These are phyloP conservation scores for Drosophila nigrodunni DNA, from an alignment of 1,140 invertebrate species.

Conservation along the genomic window DNA sequence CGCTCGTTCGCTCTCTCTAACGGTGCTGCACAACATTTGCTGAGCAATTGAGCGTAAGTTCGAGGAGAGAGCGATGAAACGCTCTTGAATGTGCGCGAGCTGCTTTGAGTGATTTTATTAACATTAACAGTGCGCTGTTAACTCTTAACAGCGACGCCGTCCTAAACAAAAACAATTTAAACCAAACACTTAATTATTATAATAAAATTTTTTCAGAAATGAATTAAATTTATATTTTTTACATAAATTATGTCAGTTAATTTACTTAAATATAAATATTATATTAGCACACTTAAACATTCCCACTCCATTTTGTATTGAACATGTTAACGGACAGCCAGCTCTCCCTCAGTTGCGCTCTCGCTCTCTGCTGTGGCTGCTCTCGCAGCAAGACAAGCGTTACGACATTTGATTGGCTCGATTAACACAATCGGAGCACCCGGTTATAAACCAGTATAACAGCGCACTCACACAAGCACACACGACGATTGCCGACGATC, in stretches of 20 bases:
- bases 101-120: constrained; percentile 67
- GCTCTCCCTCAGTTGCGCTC: neutral
- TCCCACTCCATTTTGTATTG: constrained; percentile 73
- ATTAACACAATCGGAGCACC: constrained; percentile 84
- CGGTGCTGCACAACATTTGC: constrained; percentile 56
- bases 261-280: neutral
- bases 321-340: constrained; percentile 13
- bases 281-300: neutral
- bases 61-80: constrained; percentile 7
- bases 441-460: constrained; percentile 75
- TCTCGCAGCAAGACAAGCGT: constrained; percentile 48
- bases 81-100: neutral
- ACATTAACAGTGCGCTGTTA: constrained; percentile 41
- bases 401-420: constrained; percentile 84
- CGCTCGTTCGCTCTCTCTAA: constrained; percentile 56
- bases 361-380: constrained; percentile 22
- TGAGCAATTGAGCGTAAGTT: constrained; percentile 19
- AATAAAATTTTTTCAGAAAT: neutral
- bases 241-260: neutral
- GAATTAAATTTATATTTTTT: neutral
- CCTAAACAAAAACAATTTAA: neutral
- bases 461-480: constrained; percentile 46
- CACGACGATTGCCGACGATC: constrained; percentile 29
- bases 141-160: constrained; percentile 15
- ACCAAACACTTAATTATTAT: neutral